Base-by-base conservation (phyloP, 2,888 invertebrate species). In the Heliothis peltigera region DNA sequence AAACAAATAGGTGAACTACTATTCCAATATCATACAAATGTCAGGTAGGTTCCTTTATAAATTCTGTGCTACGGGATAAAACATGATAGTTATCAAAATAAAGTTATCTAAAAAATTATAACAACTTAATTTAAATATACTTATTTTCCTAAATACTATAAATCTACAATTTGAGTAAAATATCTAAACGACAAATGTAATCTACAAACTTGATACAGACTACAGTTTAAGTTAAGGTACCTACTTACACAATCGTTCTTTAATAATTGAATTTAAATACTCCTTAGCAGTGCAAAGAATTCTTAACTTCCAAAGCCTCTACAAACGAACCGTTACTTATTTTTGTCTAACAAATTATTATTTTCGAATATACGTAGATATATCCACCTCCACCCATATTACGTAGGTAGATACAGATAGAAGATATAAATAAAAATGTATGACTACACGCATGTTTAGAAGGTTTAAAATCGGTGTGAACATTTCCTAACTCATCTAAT, bases 81-180 rank as follows among this genome's bases (percentile, higher is more conserved):
- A 91, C 79, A 82, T 84, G 84, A 85, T 82, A 81, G 75, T 86
- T 92, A 93, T 93, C 92, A 93, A 93, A 94, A 93, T 92, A 94
- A 93, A 89, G 76, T 85, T 80, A 77, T 93, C 92, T 88, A 93
- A 93, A 93, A 89, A 87, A 89, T 84, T 82, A 79, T 85, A 87
- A 85, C 83, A 87, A 87, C 80, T 79, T 80, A 83, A 86, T 82
- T 75, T 79, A 63, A 77, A 64, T 79, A 70, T 52, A 59, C 43
- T 70, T 70, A 70, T 65, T 82, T 73, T 70, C 85, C 87, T 89
- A 89, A 55, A 70, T 62, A 67, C 85, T 89, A 89, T 80, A 72
- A 81, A 77, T 80, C 90, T 92, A 91, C 82, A 85, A 85, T 87
- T 89, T 87, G 83, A 88, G 83, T 89, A 86, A 88, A 89, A 84